Evolutionary conservation across 1,140 invertebrate species (phyloP).

Genomic region (Trissolcus basalis): DNA sequence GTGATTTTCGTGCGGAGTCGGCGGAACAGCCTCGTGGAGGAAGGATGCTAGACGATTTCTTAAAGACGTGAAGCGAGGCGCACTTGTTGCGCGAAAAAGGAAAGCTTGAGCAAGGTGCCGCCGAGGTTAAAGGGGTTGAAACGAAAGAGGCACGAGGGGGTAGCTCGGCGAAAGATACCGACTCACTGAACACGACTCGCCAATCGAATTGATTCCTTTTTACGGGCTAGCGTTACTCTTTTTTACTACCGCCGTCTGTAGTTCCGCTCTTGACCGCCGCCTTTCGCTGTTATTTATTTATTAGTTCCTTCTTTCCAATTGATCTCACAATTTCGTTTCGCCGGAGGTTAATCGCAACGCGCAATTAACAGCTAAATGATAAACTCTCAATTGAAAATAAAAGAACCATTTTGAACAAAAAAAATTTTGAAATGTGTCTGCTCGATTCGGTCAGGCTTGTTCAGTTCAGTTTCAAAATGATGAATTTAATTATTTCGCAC

Average conservation of each 20-base stretch:
- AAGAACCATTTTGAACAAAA: not conserved
- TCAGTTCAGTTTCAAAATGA: too few relatives aligned
- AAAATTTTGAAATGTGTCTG: too few relatives aligned
- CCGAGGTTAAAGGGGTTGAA: constrained; percentile 55
- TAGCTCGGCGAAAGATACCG: constrained; percentile 63
- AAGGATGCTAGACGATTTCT: constrained; percentile 66
- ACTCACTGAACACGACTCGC: constrained; percentile 53
- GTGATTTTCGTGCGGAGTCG: constrained; percentile 30
- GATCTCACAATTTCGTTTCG: constrained; percentile 11
- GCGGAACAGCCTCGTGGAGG: constrained; percentile 34
- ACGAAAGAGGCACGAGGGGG: constrained; percentile 52
- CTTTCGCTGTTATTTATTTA: constrained; percentile 69
- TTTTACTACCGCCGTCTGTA: constrained; percentile 57
- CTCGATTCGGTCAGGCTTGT: too few relatives aligned
- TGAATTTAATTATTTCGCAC: too few relatives aligned
- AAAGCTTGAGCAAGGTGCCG: constrained; percentile 45
- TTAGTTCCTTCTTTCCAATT: constrained; percentile 48
- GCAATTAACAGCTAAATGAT: constrained; percentile 3
- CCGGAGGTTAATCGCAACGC: constrained; percentile 3
- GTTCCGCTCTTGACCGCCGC: constrained; percentile 64
- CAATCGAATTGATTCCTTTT: constrained; percentile 76
- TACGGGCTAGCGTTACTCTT: constrained; percentile 68
- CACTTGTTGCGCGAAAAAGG: constrained; percentile 74
- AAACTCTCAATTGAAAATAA: too few relatives aligned
- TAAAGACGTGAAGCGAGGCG: constrained; percentile 71